Evolutionary conservation across 2,113 vertebrate species (phyloP).

Genomic region (Mandrillus leucophaeus): DNA sequence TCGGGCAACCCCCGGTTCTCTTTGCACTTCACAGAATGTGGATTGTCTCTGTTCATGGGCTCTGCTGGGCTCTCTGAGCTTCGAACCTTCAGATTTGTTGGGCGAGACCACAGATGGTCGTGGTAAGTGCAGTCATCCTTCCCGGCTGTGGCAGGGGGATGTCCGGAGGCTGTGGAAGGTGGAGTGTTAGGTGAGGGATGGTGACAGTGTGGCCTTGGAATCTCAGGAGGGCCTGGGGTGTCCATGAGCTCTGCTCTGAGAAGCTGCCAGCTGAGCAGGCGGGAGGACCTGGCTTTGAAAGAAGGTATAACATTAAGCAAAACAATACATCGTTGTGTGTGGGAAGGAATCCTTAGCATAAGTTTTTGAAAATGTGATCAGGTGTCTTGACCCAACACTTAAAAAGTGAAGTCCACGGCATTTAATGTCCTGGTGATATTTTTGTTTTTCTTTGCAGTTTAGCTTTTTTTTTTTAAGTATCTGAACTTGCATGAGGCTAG

Average conservation of each 20-base stretch:
- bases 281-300: not conserved
- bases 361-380: not conserved
- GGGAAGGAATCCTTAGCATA: not conserved
- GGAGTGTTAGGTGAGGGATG: not conserved
- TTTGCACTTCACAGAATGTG: not conserved
- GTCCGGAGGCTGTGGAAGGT: too few species aligned
- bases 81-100: not conserved
- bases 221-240: rapidly evolving
- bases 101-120: not conserved
- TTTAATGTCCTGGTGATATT: not conserved
- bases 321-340: not conserved
- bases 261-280: not conserved
- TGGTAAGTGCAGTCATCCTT: not conserved
- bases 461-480: not conserved
- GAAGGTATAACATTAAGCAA: not conserved
- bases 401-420: not conserved
- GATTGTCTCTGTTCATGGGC: not conserved
- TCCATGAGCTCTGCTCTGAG: not conserved
- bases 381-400: not conserved
- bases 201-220: too few species aligned
- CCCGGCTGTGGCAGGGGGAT: not conserved
- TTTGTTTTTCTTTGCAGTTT: constrained; percentile 9
- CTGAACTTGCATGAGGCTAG: constrained; percentile 14
- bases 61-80: not conserved
- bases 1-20: not conserved